Evolutionary conservation across 2,113 vertebrate species (phyloP), one percentile per base, ranked within the genome.

Genomic region (Zingel zingel): DNA sequence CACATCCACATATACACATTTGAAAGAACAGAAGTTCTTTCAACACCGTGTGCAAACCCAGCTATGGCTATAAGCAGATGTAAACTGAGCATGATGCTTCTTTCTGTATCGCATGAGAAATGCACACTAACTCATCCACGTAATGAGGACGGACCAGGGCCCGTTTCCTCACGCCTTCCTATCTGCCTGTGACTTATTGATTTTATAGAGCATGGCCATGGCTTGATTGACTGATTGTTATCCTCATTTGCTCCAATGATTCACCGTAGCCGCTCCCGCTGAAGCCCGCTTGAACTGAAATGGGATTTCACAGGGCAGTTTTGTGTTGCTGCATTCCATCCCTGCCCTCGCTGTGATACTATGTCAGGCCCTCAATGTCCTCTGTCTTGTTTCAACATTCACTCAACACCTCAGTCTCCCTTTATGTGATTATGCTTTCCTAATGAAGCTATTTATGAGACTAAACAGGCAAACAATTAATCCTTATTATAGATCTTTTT

Each of bases 71-170:
- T 97, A 95, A 96, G 61, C n/a, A 27, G 25, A 50, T 19, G 12
- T 48, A 13, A 45, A 18, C 0, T 18, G 57, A 72, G 36, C 21
- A 50, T 8, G 95, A 95, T 95, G 95, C 90, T 92, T 92, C 91
- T 19, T 56, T 50, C 39, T 63, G 18, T 13, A 94, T 95, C 93
- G 25, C 66, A 95, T 95, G 91, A 93, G 94, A 95, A 94, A 94
- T 92, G 94, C 95, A 95, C 93, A 94, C 86, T 88, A 85, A 84
- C 85, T 91, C 86, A 91, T 84, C 67, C 86, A 88, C 57, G 59
- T 90, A 81, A 92, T 92, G 72, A 88, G 65, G 73, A 68, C 27
- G 9, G 71, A 76, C 39, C 39, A 39, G 39, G 75, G 45, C 64
- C 43, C 15, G 50, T 48, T 74, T 82, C 59, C 57, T 65, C 58